Conservation (phyloP, 2,113 vertebrate genomes). For the Verasper variegatus region DNA sequence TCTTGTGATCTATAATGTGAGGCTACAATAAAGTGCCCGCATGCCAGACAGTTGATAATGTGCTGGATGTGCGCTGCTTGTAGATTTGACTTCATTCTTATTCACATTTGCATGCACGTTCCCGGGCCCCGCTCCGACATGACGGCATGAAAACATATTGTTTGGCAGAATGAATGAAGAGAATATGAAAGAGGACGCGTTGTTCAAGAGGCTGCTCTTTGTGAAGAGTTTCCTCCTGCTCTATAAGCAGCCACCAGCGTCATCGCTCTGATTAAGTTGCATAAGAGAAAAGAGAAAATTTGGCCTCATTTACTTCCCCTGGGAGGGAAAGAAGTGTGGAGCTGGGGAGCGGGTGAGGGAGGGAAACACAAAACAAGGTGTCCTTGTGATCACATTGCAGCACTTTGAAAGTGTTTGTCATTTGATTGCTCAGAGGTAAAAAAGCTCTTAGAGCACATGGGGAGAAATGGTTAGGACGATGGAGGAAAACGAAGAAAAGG, state of each 20-base stretch:
- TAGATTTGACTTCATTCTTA: conserved; percentile 27
- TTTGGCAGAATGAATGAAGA: conserved; percentile 25
- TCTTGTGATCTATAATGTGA: conserved; percentile 27
- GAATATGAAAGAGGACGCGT: conserved; percentile 8
- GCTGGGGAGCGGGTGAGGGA: not conserved
- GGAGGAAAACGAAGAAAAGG: conserved; percentile 27
- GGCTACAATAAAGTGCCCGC: not conserved
- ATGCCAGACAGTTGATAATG: conserved; percentile 17
- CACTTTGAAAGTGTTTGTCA: conserved; percentile 61
- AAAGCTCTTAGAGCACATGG: conserved; percentile 35
- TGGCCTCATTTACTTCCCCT: conserved; percentile 74
- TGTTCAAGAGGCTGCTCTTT: conserved; percentile 32
- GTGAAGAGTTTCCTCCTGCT: conserved; percentile 53
- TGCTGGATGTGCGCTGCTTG: conserved; percentile 13
- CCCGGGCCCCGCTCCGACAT: not conserved
- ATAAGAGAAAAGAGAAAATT: conserved; percentile 64
- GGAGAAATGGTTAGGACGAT: conserved; percentile 18
- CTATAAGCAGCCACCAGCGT: conserved; percentile 60
- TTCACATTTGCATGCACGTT: conserved; percentile 31
- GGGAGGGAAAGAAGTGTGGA: conserved; percentile 41
- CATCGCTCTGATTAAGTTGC: conserved; percentile 74
- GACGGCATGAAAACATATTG: conserved; percentile 27
- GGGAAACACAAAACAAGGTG: conserved; percentile 42
- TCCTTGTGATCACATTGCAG: conserved; percentile 74
- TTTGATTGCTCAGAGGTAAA: conserved; percentile 49